Evolutionary conservation across 2,888 invertebrate genomes (phyloP), one percentile per base, ranked within the genome.

Genomic region (Cerastis rubricosa): DNA sequence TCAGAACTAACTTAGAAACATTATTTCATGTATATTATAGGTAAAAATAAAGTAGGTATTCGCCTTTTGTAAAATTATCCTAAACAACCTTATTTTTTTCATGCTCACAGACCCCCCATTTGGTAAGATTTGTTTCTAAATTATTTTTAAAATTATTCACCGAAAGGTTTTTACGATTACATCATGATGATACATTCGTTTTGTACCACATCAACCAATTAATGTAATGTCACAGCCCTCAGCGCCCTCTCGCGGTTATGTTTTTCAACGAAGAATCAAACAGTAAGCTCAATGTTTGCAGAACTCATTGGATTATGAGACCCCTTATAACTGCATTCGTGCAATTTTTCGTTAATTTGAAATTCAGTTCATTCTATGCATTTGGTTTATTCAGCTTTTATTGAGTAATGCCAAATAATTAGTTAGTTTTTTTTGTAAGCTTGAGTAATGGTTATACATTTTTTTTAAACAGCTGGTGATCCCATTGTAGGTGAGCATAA

Each of bases 51-150:
- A 45, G 2, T 29, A 29, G 7, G 6, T 25, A 22, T 40, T 35
- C 5, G 35, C 2, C 2, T 9, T 65, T 71, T 49, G 49, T 19
- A 25, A 51, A 54, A 1, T 9, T 29, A n/a, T 22, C 17, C 11
- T 49, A 22, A 59, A 12, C 7, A 47, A 59, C 61, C 51, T 71
- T 66, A 45, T 25, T 69, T 59, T 59, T 69, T 67, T 51, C 67
- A 67, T 76, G 76, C 76, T 25, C 25, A 67, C 76, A 75, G 76
- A 61, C 22, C 76, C 76, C 11, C 67, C 61, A 29, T 6, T 12
- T 17, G 76, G 76, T 76, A 76, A 76, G 61, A 75, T 8, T 51
- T 17, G 1, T 17, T 17, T 4, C 22, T 17, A 4, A 54, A 22
- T 54, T 22, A 9, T 43, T 54, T 43, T 12, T 5, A 35, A 29